A percentile compares a stretch with the other conserved stretches of the same genome.
These are phyloP conservation scores for Theonella swinhoei DNA, from an alignment of 37 sponge, comb jelly and placozoan species.

Conservation along the genomic window DNA sequence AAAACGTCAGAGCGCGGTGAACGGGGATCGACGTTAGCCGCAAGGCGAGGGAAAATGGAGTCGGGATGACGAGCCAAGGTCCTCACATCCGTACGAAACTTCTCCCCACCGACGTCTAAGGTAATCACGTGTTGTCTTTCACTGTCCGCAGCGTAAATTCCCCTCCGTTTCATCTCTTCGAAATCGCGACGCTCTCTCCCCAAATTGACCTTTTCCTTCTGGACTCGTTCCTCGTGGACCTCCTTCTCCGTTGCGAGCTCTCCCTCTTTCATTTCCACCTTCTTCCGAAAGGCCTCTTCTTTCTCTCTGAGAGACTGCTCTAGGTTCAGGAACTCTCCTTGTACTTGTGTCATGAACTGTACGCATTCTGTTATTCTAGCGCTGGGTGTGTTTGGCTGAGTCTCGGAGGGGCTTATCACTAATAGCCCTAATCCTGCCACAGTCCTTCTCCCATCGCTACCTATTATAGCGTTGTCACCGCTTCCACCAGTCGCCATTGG, in stretches of 20 bases:
- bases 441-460: too few relatives aligned
- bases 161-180: not conserved
- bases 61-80: slow-evolving; percentile 12
- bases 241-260: not conserved
- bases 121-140: not conserved
- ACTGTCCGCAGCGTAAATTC: not conserved
- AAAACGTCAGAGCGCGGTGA: not conserved
- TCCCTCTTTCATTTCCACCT: too few relatives aligned
- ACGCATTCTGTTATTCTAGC: too few relatives aligned
- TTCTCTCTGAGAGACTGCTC: too few relatives aligned
- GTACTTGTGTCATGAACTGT: too few relatives aligned
- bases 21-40: not conserved
- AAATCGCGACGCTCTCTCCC: not conserved
- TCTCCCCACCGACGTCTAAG: not conserved
- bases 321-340: too few relatives aligned
- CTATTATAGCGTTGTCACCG: too few relatives aligned
- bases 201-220: not conserved
- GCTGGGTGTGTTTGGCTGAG: too few relatives aligned
- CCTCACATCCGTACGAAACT: not conserved
- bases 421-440: too few relatives aligned
- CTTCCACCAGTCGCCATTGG: too few relatives aligned
- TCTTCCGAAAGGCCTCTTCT: too few relatives aligned
- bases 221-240: not conserved
- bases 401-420: too few relatives aligned
- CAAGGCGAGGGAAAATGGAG: slow-evolving; percentile 22